phyloP scores from a whole-genome alignment of 2,888 invertebrate genomes.

The Andrena camellia region DNA sequence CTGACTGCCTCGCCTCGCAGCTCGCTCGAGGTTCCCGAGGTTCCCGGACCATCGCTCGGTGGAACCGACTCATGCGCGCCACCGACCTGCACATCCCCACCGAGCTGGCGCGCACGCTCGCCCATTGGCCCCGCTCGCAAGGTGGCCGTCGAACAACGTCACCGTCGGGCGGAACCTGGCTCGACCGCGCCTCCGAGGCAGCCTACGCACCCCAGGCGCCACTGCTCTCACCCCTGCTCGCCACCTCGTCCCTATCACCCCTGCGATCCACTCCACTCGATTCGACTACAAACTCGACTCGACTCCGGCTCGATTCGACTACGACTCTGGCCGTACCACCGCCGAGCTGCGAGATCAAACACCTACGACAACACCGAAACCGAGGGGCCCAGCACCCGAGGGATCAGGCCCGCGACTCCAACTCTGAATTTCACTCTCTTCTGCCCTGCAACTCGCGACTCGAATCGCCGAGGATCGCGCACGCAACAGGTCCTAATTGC shows the following conservation, averaged over 20 bases:
- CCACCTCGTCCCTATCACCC: slow-evolving; percentile 45
- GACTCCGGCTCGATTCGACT: slow-evolving; percentile 3
- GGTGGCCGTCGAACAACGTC: slow-evolving; percentile 85
- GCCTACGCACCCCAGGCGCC: slow-evolving; percentile 75
- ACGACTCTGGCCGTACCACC: slow-evolving; percentile 24
- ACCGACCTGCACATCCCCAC: slow-evolving; percentile 79
- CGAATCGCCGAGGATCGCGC: background rate
- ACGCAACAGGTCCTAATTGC: slow-evolving; percentile 76
- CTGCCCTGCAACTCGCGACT: too few species aligned
- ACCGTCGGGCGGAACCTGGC: slow-evolving; percentile 79
- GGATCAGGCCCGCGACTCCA: background rate
- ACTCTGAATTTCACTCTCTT: too few species aligned
- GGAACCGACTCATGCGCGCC: slow-evolving; percentile 81
- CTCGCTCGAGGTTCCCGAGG: slow-evolving; percentile 82
- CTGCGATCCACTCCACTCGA: background rate
- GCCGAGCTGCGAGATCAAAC: slow-evolving; percentile 14
- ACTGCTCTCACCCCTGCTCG: slow-evolving; percentile 83
- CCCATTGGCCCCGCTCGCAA: slow-evolving; percentile 80
- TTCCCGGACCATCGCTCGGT: slow-evolving; percentile 75
- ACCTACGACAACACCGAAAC: background rate
- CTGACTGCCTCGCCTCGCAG: slow-evolving; percentile 85
- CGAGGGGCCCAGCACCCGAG: background rate
- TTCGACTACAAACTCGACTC: background rate
- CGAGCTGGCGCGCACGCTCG: slow-evolving; percentile 81
- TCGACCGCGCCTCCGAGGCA: slow-evolving; percentile 80